Evolutionary conservation across 2,113 vertebrate genomes (phyloP).

Genomic region (Myanophis thanlyinensis): DNA sequence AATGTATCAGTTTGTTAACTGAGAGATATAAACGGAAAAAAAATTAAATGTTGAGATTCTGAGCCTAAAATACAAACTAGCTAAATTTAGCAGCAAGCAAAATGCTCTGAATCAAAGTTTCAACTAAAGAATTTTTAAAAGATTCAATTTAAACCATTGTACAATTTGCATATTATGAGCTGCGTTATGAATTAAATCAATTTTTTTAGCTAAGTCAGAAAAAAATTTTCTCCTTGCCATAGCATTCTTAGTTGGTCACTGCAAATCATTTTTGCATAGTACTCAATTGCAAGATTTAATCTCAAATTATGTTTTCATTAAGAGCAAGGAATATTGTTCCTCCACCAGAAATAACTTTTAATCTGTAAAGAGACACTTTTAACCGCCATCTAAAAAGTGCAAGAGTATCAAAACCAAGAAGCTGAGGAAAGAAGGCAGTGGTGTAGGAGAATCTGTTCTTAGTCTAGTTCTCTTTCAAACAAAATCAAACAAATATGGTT

Average conservation of each 20-base stretch:
- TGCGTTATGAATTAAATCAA: neutral
- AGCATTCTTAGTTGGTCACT: neutral
- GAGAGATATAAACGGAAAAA: neutral
- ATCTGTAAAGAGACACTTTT: neutral
- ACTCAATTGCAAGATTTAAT: neutral
- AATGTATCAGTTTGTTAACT: neutral
- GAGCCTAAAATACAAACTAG: neutral
- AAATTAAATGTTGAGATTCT: neutral
- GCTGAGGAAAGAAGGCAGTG: neutral
- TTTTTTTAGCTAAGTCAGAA: neutral
- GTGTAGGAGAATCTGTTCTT: neutral
- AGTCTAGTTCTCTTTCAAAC: conserved; percentile 17
- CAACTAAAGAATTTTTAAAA: neutral
- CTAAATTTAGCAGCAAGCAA: neutral
- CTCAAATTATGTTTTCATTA: neutral
- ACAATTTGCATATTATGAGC: neutral
- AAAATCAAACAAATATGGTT: conserved; percentile 44
- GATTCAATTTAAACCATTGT: neutral
- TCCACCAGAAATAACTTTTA: neutral
- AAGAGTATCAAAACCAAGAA: neutral
- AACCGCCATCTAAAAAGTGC: neutral
- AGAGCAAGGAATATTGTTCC: neutral
- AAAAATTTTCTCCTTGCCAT: neutral
- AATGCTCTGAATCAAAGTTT: neutral
- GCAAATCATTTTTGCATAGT: neutral